phyloP scores from a whole-genome alignment of 1,140 invertebrate species.

The Ceratina calcarata region DNA sequence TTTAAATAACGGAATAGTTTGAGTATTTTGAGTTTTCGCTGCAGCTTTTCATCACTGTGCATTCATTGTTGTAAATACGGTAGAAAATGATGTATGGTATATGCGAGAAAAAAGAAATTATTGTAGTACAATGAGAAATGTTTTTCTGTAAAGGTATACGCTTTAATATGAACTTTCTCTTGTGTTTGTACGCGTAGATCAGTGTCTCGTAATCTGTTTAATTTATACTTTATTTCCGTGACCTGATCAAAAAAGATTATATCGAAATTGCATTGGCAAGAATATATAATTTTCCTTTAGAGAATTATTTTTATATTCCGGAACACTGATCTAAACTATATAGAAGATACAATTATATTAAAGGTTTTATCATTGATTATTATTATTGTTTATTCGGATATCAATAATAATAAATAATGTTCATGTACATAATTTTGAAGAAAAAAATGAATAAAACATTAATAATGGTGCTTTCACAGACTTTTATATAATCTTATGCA shows the following conservation, averaged over 20 bases:
- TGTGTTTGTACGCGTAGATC: slow-evolving; percentile 67
- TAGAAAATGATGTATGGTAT: slow-evolving; percentile 44
- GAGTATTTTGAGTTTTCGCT: slow-evolving; percentile 50
- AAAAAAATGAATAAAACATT: slow-evolving; percentile 74
- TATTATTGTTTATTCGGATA: slow-evolving; percentile 73
- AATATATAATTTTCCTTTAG: slow-evolving; percentile 3
- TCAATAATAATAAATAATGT: slow-evolving; percentile 70
- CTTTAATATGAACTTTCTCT: slow-evolving; percentile 66
- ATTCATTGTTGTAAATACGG: slow-evolving; percentile 64
- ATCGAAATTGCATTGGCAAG: slow-evolving; percentile 13
- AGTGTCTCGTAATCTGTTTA: slow-evolving; percentile 30
- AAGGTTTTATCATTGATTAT: slow-evolving; percentile 63
- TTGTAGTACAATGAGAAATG: neutral
- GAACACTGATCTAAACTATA: slow-evolving; percentile 50
- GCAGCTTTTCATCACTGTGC: slow-evolving; percentile 55
- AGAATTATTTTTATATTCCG: slow-evolving; percentile 6
- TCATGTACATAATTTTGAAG: slow-evolving; percentile 72
- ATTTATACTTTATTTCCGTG: slow-evolving; percentile 20
- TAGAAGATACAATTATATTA: slow-evolving; percentile 69
- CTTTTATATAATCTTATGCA: slow-evolving; percentile 47
- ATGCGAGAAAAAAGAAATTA: slow-evolving; percentile 25
- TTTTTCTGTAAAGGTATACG: slow-evolving; percentile 63
- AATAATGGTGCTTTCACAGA: slow-evolving; percentile 75
- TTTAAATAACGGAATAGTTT: slow-evolving; percentile 52
- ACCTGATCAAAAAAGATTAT: slow-evolving; percentile 37